Evolutionary conservation across 2,113 vertebrate species (phyloP), one percentile per base, ranked within the genome.

Genomic region (Calidris pugnax): DNA sequence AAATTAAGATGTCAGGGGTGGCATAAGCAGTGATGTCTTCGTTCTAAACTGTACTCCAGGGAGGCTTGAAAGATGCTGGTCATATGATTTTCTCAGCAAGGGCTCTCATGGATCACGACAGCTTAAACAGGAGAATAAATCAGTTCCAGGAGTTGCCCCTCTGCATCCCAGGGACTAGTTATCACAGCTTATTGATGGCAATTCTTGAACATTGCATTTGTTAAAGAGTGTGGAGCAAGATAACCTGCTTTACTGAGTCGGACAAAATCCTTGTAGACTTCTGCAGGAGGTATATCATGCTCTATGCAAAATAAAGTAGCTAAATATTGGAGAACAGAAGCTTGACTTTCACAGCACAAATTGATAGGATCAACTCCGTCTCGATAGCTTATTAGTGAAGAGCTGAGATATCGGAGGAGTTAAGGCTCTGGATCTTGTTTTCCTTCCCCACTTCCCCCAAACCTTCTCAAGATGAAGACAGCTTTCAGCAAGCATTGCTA

Each of bases 271-370:
- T 17, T 15, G 37, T 11, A 47, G 79, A n/a, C 26, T 59, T 7
- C 66, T 51, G 9, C 4, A 51, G 11, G 57, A 63, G 50, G 67
- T 53, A 6, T 50, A 39, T 14, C 2, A 0, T 48, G 62, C 57
- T 90, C 66, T 10, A 8, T 19, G 57, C 78, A 69, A 84, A 80
- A 27, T 55, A 5, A 48, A 72, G 78, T 13, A 68, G 91, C 62
- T 87, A 50, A 82, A 24, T 37, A 32, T 50, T 89, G 91, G 77
- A 85, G 89, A 96, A 68, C 89, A 94, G 84, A 91, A 95, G 89
- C 71, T 93, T 60, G 82, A 48, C 74, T 94, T 94, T 92, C 89
- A 79, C 91, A 95, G 91, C 84, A 74, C 74, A 53, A 71, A 89
- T 51, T 81, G 69, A 82, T 22, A 89, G 93, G 84, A 96, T 91